Conservation (phyloP, 2,113 vertebrate species). For the Lota lota region DNA sequence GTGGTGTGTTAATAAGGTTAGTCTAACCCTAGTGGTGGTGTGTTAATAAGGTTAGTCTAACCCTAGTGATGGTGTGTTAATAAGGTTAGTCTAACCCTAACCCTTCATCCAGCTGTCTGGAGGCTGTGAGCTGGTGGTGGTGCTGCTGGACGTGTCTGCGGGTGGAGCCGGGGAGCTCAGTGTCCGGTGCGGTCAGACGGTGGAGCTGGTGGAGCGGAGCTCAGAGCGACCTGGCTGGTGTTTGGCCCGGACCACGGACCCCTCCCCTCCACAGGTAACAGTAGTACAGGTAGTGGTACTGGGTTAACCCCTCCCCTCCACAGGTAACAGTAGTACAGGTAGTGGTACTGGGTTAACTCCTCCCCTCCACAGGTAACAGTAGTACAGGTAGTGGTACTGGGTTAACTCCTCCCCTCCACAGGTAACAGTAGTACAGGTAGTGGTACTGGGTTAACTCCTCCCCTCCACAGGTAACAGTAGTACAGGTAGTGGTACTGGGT, state of each 20-base stretch:
- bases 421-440: conserved; percentile 24
- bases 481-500: no score
- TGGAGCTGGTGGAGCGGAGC: conserved; percentile 91
- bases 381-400: no score
- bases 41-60: no score
- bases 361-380: no score
- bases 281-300: no score
- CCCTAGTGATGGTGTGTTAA: background rate
- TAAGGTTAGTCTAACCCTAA: background rate
- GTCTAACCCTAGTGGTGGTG: no score
- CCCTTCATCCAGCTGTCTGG: conserved; percentile 82
- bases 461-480: no score
- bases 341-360: no score
- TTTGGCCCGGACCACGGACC: conserved; percentile 86
- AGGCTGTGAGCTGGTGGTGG: conserved; percentile 93
- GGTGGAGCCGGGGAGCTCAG: conserved; percentile 84
- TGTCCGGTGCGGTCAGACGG: conserved; percentile 92
- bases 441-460: no score
- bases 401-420: conserved; percentile 79
- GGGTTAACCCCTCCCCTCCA: no score
- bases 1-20: no score
- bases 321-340: no score
- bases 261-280: conserved; percentile 74
- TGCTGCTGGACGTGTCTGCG: conserved; percentile 87
- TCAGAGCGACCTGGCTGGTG: conserved; percentile 91